These are phyloP conservation scores for Acanthosepion esculentum DNA, from an alignment of 2,888 invertebrate species.

Conservation along the genomic window DNA sequence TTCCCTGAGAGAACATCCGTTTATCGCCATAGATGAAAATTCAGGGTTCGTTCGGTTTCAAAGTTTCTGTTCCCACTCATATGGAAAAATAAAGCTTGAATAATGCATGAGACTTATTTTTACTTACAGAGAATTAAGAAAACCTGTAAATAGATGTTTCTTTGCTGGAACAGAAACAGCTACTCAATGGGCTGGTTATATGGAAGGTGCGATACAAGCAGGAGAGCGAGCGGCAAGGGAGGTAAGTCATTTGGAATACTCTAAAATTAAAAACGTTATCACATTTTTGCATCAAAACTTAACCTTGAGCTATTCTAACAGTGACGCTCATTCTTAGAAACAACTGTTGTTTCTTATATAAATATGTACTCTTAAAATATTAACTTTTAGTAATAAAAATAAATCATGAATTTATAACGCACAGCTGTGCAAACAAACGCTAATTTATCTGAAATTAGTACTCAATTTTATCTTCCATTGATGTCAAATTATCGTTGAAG, in stretches of 20 bases:
- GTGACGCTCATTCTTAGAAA: neutral
- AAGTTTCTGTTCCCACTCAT: neutral
- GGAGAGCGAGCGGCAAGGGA: conserved; percentile 71
- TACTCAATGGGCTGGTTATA: conserved; percentile 70
- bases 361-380: neutral
- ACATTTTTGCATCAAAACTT: neutral
- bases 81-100: neutral
- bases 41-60: neutral
- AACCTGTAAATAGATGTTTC: conserved; percentile 67
- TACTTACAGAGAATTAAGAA: conserved; percentile 63
- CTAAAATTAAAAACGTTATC: neutral
- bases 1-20: too few species aligned
- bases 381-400: neutral
- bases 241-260: conserved; percentile 56
- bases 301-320: neutral
- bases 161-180: conserved; percentile 72
- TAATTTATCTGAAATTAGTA: neutral
- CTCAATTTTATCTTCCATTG: neutral
- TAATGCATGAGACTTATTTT: neutral
- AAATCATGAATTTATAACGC: neutral
- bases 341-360: neutral
- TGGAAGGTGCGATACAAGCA: conserved; percentile 72
- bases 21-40: too few species aligned
- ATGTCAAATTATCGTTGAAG: neutral
- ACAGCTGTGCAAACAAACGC: neutral